Evolutionary conservation across 2,797 vertebrate species (phyloP), one percentile per base, ranked within the genome.

Genomic region (Apogon hyalosoma): DNA sequence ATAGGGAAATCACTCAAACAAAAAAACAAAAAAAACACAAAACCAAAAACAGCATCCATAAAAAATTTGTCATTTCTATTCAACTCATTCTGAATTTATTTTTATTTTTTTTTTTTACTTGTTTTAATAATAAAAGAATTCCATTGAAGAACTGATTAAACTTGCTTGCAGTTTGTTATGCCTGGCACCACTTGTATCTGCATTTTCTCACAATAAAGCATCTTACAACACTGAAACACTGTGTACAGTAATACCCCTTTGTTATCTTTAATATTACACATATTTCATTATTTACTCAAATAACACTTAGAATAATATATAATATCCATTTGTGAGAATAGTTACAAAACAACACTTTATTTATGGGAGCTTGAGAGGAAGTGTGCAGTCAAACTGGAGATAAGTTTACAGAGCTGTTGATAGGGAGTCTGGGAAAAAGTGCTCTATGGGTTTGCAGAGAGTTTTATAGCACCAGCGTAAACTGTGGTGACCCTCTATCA

Each of bases 361-460:
- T 81, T 80, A 77, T 73, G 43, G 43, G 21, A 6, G 57, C 77
- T 55, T 57, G 62, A 70, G 63, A 69, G 72, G 74, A 86, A 80
- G 63, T 79, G 62, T 63, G 66, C 47, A 31, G 66, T 64, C 54
- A 11, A 57, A 63, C 52, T 42, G 47, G 53, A 63, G 63, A 65
- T 79, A 76, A 63, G 71, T 82, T 75, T 51, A 39, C 58, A 53
- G 36, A 62, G 28, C 47, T 73, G 73, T 57, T 72, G 70, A 87
- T 67, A 77, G 28, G 14, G 63, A 70, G 28, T 72, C 70, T 82
- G 80, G 79, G 77, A 82, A 73, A 72, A 77, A 69, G 14, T 47
- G 43, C 55, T 53, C 47, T 51, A 14, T 70, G 64, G 24, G 68
- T 58, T 55, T 11, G 7, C 56, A 47, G 36, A 64, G 16, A 74